Conservation (phyloP, 1,140 invertebrate species). For the Caerostris darwini region DNA sequence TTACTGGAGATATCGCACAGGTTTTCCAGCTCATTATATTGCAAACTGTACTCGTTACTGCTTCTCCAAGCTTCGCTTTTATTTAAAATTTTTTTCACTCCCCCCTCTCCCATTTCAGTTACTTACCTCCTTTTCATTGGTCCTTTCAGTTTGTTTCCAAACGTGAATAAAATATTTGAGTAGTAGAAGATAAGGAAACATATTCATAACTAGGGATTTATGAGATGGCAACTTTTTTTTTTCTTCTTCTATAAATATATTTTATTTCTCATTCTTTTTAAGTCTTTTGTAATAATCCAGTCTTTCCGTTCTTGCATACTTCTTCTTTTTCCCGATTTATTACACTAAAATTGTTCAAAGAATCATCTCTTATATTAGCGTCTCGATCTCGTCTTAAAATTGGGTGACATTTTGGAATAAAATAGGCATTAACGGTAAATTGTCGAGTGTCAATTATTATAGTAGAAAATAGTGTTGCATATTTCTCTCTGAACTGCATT, state of each 20-base stretch:
- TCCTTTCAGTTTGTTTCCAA: slow-evolving; percentile 55
- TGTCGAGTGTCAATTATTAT: slow-evolving; percentile 22
- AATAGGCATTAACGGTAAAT: slow-evolving; percentile 1
- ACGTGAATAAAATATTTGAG: slow-evolving; percentile 68
- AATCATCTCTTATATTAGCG: slow-evolving; percentile 25
- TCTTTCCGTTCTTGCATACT: not conserved
- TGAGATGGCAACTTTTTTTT: not conserved
- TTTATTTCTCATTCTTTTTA: not conserved
- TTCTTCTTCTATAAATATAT: not conserved
- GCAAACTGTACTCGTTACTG: slow-evolving; percentile 20
- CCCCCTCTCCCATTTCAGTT: not conserved
- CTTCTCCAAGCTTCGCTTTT: slow-evolving; percentile 4
- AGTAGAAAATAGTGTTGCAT: too few species aligned
- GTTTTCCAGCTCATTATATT: slow-evolving; percentile 62
- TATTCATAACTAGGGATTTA: slow-evolving; percentile 26
- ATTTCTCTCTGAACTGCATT: not conserved
- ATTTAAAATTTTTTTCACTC: not conserved
- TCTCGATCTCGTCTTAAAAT: not conserved
- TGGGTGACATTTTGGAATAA: slow-evolving; percentile 11
- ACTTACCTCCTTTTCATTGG: not conserved
- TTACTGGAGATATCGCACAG: not conserved
- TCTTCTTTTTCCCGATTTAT: not conserved
- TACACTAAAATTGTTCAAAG: not conserved
- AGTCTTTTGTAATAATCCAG: slow-evolving; percentile 25
- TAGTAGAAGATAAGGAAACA: slow-evolving; percentile 25